Percentiles rank a stretch among this genome's conserved stretches.
Evolutionary conservation across 1,140 invertebrate species (phyloP).

Genomic region (Proctacanthus coquilletti): DNA sequence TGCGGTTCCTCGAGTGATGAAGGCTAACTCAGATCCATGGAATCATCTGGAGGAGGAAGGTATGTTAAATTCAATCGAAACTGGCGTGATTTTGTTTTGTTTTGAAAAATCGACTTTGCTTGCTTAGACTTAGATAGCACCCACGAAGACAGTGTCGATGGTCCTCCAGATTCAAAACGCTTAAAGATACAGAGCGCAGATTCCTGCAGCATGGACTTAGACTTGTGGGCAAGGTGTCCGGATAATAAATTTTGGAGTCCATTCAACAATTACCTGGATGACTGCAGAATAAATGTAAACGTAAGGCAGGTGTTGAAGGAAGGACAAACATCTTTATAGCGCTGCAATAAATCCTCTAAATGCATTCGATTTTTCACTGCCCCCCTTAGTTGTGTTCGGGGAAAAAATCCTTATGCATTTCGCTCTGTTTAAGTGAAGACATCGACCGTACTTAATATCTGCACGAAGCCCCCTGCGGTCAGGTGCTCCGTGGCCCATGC

Average conservation of each 20-base stretch:
- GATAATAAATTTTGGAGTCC: constrained; percentile 34
- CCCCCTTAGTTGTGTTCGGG: too few relatives aligned
- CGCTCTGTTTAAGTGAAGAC: too few relatives aligned
- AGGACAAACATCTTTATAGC: constrained; percentile 21
- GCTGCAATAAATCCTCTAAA: too few relatives aligned
- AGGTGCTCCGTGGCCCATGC: too few relatives aligned
- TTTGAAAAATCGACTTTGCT: neutral
- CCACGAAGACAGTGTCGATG: too few relatives aligned
- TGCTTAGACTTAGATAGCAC: neutral
- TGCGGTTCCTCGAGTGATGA: constrained; percentile 63
- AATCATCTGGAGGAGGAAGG: constrained; percentile 13
- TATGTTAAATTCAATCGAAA: neutral
- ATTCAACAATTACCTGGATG: constrained; percentile 37
- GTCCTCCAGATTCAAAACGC: too few relatives aligned
- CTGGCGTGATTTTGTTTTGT: neutral
- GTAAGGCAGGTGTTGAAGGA: constrained; percentile 49
- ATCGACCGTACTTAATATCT: too few relatives aligned
- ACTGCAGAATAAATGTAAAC: constrained; percentile 61
- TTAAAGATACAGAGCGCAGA: too few relatives aligned
- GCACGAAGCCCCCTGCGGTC: too few relatives aligned
- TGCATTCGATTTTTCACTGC: too few relatives aligned
- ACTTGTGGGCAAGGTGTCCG: constrained; percentile 17
- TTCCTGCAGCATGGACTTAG: constrained; percentile 2
- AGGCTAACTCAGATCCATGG: constrained; percentile 33
- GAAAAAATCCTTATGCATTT: too few relatives aligned